Evolutionary conservation across 2,888 invertebrate genomes (phyloP), one percentile per base, ranked within the genome.

Genomic region (Dynastes hyllus): DNA sequence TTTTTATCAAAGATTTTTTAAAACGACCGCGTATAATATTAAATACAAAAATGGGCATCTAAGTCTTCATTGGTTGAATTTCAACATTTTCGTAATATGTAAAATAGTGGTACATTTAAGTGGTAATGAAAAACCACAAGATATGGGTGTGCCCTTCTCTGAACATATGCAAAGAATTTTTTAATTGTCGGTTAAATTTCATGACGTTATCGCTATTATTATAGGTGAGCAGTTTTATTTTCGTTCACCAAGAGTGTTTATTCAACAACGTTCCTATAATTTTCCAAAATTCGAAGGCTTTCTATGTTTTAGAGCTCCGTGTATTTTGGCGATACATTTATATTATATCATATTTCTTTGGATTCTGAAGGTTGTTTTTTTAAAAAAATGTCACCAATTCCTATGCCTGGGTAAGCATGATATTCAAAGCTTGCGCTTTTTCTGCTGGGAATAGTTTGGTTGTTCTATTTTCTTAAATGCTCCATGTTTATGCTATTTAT

Each of bases 321-420:
- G 32, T 63, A 63, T 63, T 32, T 63, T 63, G 63, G 22, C 40
- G 45, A 22, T 37, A 67, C 66, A 45, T 32, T 63, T 11, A 3
- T 63, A 63, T 13, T 32, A 13, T 63, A 63, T 13, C 55, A 61
- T 61, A 37, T 70, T 82, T 80, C 79, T 80, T 81, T 77, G 79
- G 81, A 82, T 84, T 83, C 83, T 81, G 63, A 78, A 80, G 83
- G 82, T 81, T 83, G 80, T 82, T 83, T 83, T 79, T 22, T 2
- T 2, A 37, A 37, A 84, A 83, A 83, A 85, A 89, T 89, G 89
- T 88, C 89, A 81, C 89, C 89, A 84, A 88, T 87, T 83, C 89
- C 89, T 85, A 88, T 89, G 88, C 88, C 89, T 85, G 88, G 89
- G 89, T 89, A 88, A 89, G 89, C 85, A 82, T 70, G 55, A 22